Evolutionary conservation across 2,888 invertebrate species (phyloP).

Genomic region (Oscheius myriophilus): DNA sequence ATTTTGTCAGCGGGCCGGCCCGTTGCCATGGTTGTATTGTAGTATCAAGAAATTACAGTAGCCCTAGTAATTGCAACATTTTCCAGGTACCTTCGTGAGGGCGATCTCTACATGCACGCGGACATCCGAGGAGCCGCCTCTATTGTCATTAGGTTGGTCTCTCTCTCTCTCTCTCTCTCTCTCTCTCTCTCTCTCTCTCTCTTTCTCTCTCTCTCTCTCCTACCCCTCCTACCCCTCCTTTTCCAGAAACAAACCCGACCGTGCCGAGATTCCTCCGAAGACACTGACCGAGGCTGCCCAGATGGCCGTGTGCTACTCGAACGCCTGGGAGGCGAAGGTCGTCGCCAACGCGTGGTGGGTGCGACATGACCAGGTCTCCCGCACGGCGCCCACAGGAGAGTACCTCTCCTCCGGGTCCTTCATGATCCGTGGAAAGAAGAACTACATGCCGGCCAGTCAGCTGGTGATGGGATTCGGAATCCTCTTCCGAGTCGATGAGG

Average conservation of each 20-base stretch:
- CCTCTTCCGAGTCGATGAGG: constrained; percentile 89
- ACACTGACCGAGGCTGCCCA: constrained; percentile 89
- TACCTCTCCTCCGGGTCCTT: constrained; percentile 91
- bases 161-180: background rate
- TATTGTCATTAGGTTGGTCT: constrained; percentile 73
- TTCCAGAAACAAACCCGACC: constrained; percentile 39
- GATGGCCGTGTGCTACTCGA: constrained; percentile 94
- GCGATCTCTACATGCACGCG: constrained; percentile 95
- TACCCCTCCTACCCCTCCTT: background rate
- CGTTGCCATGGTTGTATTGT: too few species aligned
- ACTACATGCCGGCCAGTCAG: constrained; percentile 90
- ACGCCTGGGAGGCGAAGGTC: constrained; percentile 98
- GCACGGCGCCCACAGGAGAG: constrained; percentile 97
- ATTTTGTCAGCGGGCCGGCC: too few species aligned
- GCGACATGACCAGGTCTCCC: constrained; percentile 89
- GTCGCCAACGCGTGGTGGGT: constrained; percentile 98
- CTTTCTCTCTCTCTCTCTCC: background rate
- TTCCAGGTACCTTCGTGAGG: constrained; percentile 69
- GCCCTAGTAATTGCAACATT: constrained; percentile 25
- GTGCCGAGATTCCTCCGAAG: constrained; percentile 82
- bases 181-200: background rate
- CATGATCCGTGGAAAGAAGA: constrained; percentile 95
- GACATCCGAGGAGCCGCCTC: constrained; percentile 92
- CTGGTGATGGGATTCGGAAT: constrained; percentile 92
- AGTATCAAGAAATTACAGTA: background rate